A percentile compares a stretch with the other conserved stretches of the same genome.
Conservation (phyloP, 2,797 vertebrate genomes). For the Lindbergichthys nudifrons region DNA sequence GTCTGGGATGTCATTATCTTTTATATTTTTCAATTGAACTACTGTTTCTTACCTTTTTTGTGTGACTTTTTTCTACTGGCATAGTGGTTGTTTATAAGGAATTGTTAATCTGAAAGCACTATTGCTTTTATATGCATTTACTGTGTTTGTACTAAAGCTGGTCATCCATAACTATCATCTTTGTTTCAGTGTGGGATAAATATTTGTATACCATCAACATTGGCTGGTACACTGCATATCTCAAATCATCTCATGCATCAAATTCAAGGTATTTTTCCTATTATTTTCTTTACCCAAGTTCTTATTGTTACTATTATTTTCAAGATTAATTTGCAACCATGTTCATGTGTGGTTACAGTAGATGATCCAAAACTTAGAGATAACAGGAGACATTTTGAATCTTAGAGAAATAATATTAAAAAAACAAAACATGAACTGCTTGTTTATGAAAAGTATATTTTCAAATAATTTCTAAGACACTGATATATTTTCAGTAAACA, state of each 20-base stretch:
- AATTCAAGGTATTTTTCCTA: not conserved
- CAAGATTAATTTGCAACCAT: not conserved
- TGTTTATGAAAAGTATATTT: not conserved
- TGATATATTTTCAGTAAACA: not conserved
- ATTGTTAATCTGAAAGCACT: slow-evolving; percentile 32
- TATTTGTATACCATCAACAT: not conserved
- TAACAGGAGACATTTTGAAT: not conserved
- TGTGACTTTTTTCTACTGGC: slow-evolving; percentile 2
- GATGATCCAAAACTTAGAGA: not conserved
- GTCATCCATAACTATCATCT: slow-evolving; percentile 8
- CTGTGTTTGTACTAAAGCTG: slow-evolving; percentile 11
- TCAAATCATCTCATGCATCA: slow-evolving; percentile 4
- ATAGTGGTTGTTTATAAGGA: slow-evolving; percentile 5
- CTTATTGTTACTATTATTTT: slow-evolving; percentile 1
- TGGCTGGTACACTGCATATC: not conserved
- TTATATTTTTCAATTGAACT: not conserved
- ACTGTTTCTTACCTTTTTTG: not conserved
- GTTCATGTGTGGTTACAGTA: not conserved
- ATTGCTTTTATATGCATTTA: slow-evolving; percentile 43
- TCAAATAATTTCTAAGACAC: not conserved
- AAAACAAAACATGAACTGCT: not conserved
- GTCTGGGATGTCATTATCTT: not conserved
- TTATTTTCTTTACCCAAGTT: not conserved
- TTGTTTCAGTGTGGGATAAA: not conserved
- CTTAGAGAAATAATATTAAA: not conserved